phyloP scores from a whole-genome alignment of 2,797 vertebrate species.

The Labroides dimidiatus region DNA sequence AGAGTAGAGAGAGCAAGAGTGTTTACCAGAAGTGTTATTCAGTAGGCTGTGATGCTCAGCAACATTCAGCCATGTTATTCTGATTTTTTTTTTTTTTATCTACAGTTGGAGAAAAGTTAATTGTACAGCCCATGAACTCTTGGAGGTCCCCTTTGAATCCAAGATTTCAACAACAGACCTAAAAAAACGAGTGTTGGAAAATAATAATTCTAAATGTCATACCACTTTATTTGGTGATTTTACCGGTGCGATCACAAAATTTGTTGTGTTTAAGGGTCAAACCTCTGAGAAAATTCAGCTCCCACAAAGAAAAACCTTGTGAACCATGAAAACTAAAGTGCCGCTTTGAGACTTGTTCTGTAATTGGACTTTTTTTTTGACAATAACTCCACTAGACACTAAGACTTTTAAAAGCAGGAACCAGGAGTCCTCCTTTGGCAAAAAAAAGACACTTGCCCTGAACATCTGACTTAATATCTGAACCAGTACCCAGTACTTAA shows the following conservation, averaged over 20 bases:
- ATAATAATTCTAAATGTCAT: neutral
- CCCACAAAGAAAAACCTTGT: neutral
- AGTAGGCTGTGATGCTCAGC: too few species aligned
- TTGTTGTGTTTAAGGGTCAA: neutral
- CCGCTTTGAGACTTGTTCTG: neutral
- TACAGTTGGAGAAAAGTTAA: neutral
- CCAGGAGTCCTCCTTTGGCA: neutral
- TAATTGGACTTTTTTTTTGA: neutral
- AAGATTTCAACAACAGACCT: neutral
- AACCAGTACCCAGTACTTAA: slow-evolving; percentile 15
- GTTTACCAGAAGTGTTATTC: too few species aligned
- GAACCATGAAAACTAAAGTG: neutral
- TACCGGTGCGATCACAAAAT: neutral
- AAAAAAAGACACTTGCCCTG: neutral
- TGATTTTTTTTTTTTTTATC: neutral
- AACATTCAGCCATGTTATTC: too few species aligned
- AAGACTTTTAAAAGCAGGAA: neutral
- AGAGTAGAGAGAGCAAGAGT: too few species aligned
- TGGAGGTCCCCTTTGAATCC: neutral
- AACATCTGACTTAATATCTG: slow-evolving; percentile 36
- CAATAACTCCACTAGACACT: neutral
- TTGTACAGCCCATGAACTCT: neutral
- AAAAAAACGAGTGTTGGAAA: too few species aligned
- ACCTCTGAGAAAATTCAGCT: neutral
- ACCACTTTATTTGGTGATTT: neutral